These are phyloP conservation scores for Nipponacmea schrenckii DNA, from an alignment of 2,888 invertebrate genomes.

Conservation along the genomic window DNA sequence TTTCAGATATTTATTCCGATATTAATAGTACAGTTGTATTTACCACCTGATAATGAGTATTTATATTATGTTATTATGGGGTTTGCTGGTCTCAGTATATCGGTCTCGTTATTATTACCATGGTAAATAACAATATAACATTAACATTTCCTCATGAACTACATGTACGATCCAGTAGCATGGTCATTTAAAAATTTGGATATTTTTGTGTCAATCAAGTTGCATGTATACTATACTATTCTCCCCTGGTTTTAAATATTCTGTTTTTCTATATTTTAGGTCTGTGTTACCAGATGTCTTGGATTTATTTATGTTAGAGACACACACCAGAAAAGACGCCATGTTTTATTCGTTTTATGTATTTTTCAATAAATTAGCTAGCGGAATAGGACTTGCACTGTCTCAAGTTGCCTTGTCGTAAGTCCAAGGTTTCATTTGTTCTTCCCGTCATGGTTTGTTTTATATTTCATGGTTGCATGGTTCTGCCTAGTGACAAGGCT, in stretches of 20 bases:
- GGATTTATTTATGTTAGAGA: conserved; percentile 58
- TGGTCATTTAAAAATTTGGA: no score
- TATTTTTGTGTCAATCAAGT: no score
- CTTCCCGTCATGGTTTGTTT: neutral
- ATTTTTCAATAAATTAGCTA: conserved; percentile 61
- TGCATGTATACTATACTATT: no score
- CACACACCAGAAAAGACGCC: conserved; percentile 55
- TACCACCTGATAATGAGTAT: conserved; percentile 36
- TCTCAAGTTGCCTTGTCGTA: conserved; percentile 58
- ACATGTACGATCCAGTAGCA: no score
- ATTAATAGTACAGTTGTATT: conserved; percentile 43
- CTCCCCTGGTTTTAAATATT: no score
- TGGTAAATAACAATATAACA: conserved; percentile 45
- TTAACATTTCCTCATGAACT: neutral
- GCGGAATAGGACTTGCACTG: conserved; percentile 55
- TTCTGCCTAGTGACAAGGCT: no score
- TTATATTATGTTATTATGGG: conserved; percentile 42
- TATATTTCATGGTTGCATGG: neutral
- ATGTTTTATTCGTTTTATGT: conserved; percentile 65
- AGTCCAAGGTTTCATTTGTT: conserved; percentile 22
- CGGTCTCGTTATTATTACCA: conserved; percentile 58
- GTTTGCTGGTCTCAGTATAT: conserved; percentile 50
- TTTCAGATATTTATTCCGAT: conserved; percentile 52
- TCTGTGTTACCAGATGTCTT: conserved; percentile 62
- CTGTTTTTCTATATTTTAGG: conserved; percentile 33